Percentiles rank a stretch among this genome's conserved stretches.
Conservation (phyloP, 2,888 invertebrate genomes). For the Drosophila histrio region DNA sequence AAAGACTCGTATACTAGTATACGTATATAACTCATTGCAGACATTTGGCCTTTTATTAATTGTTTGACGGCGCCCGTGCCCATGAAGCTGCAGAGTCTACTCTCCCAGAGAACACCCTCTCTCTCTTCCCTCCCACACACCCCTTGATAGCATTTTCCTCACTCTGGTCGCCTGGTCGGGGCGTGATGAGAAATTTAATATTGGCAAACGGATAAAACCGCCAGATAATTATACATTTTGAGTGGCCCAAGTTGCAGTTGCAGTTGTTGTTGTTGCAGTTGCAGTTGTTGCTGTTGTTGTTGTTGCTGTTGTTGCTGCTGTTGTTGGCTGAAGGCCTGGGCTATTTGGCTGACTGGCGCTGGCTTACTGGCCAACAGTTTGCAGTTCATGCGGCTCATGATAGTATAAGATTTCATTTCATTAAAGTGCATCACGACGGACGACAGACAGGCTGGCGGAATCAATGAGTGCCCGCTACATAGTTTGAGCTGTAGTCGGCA, state of each 20-base stretch:
- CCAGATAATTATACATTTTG: conserved; percentile 80
- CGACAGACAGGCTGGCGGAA: conserved; percentile 63
- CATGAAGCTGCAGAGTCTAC: conserved; percentile 62
- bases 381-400: conserved; percentile 76
- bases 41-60: conserved; percentile 79
- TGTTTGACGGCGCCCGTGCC: conserved; percentile 81
- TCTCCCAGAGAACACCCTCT: conserved; percentile 42
- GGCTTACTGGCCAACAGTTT: conserved; percentile 52
- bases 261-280: conserved; percentile 12
- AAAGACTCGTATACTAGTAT: conserved; percentile 33
- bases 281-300: conserved; percentile 14
- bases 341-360: conserved; percentile 49
- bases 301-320: conserved; percentile 1
- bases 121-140: background rate
- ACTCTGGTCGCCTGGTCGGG: conserved; percentile 53
- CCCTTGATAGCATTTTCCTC: conserved; percentile 30
- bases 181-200: conserved; percentile 84
- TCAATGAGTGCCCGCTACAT: conserved; percentile 69
- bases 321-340: conserved; percentile 25
- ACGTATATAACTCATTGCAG: conserved; percentile 76
- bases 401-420: conserved; percentile 84
- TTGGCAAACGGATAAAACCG: conserved; percentile 82
- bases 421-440: conserved; percentile 84
- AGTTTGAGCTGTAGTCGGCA: conserved; percentile 41
- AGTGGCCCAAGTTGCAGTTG: conserved; percentile 69